These are phyloP conservation scores for Urocynchramus pylzowi DNA, from an alignment of 2,113 vertebrate species.

Conservation along the genomic window DNA sequence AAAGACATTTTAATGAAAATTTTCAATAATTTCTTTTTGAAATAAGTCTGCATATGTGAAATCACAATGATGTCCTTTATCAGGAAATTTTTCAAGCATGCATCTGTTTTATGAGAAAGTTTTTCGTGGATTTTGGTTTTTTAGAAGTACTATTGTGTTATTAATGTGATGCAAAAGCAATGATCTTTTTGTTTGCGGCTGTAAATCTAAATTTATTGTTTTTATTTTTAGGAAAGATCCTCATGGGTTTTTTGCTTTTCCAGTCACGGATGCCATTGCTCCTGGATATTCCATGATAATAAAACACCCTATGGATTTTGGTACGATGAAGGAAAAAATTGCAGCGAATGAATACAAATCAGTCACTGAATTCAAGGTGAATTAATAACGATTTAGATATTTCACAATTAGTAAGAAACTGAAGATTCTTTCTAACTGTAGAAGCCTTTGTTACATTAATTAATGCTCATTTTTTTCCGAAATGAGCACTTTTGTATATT, in stretches of 20 bases:
- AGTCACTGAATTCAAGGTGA: slow-evolving; percentile 96
- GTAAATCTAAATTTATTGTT: not conserved
- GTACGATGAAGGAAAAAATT: slow-evolving; percentile 97
- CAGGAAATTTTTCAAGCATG: not conserved
- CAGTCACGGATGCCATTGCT: slow-evolving; percentile 96
- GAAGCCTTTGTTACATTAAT: not conserved
- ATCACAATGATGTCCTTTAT: not conserved
- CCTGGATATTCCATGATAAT: slow-evolving; percentile 98
- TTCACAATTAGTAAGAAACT: not conserved
- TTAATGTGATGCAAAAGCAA: not conserved
- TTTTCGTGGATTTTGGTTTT: not conserved
- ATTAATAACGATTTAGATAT: not conserved
- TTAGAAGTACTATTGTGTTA: not conserved
- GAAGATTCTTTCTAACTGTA: not conserved
- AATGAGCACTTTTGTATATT: not conserved
- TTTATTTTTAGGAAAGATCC: slow-evolving; percentile 87
- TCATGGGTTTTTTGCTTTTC: slow-evolving; percentile 96
- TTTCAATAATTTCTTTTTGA: not conserved
- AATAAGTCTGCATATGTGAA: not conserved
- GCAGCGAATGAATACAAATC: slow-evolving; percentile 93
- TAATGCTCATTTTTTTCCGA: not conserved
- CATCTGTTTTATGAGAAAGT: not conserved
- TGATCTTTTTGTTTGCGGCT: not conserved
- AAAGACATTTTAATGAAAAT: not conserved
- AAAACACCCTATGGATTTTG: slow-evolving; percentile 99